phyloP scores from a whole-genome alignment of 2,113 vertebrate genomes.

The Tyto alba region DNA sequence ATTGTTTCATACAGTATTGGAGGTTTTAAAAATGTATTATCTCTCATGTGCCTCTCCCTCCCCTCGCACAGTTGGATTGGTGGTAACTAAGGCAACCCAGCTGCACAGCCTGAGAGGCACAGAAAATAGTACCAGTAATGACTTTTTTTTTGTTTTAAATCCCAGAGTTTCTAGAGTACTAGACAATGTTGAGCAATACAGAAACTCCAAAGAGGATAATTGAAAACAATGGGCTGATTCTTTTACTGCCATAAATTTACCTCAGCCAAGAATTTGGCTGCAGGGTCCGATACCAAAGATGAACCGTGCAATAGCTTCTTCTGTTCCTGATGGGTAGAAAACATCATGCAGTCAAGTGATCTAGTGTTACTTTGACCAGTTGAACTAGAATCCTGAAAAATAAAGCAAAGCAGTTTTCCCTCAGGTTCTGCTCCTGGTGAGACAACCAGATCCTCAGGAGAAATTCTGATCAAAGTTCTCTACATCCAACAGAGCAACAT shows the following conservation, averaged over 20 bases:
- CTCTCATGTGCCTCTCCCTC: conserved; percentile 36
- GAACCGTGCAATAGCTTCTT: background rate
- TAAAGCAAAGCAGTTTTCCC: background rate
- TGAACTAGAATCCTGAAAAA: background rate
- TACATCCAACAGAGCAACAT: background rate
- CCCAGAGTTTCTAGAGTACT: conserved; percentile 48
- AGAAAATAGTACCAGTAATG: conserved; percentile 56
- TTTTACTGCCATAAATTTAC: conserved; percentile 35
- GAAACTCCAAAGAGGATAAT: conserved; percentile 47
- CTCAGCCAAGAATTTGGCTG: conserved; percentile 7
- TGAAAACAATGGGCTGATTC: conserved; percentile 47
- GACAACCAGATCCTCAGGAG: background rate
- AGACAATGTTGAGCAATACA: conserved; percentile 42
- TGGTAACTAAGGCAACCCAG: conserved; percentile 65
- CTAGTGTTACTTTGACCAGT: background rate
- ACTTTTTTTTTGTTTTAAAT: conserved; percentile 39
- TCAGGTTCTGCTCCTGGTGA: background rate
- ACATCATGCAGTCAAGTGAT: background rate
- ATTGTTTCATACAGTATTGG: conserved; percentile 5
- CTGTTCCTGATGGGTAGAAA: background rate
- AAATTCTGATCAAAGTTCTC: background rate
- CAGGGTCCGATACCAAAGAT: background rate
- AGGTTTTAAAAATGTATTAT: conserved; percentile 53
- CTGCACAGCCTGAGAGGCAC: conserved; percentile 51
- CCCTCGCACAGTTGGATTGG: conserved; percentile 39